Base-by-base conservation (phyloP, 2,797 vertebrate species). In the Bradypodion ventrale region DNA sequence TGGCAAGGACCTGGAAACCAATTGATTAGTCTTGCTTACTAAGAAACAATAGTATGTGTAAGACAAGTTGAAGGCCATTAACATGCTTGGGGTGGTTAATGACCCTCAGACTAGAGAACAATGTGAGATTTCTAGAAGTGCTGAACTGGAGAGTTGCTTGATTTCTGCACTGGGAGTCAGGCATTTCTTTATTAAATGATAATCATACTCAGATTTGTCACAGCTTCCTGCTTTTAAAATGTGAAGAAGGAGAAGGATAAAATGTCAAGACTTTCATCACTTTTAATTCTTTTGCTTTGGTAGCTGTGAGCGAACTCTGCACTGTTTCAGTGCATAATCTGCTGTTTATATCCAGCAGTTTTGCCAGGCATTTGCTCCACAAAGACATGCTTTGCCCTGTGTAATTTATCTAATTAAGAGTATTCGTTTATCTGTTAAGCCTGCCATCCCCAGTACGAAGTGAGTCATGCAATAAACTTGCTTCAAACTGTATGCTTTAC, bases 321-420 rank as follows among this genome's bases (percentile, higher is more conserved):
- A 56, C 74, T 0, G 0, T 0, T 79, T 27, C 1, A 62, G 63
- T 75, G 91, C 87, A 75, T 91, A 85, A 65, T 37, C 72, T 85
- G 85, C 90, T 3, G 0, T 37, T 5, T 5, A 87, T 85, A 92
- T 85, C 86, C 56, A 86, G 68, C 6, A 79, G 21, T 78, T 66
- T 82, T 0, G 15, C 86, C 63, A 35, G 72, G 79, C 23, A 69
- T 80, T 80, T 84, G 77, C 91, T 93, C 89, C 90, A 87, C 84
- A 87, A 89, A 83, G 42, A 6, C 89, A 89, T 83, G 27, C 74
- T 85, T 90, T 91, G 92, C 85, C 74, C 85, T 90, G 90, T 83
- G 83, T 86, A 49, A 74, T 90, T 92, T 69, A 89, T 91, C 85
- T 83, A 74, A 87, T 75, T 90, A 86, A 89, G 83, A 19, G 66